Evolutionary conservation across 2,113 vertebrate genomes (phyloP), one percentile per base, ranked within the genome.

Genomic region (Zosterops borbonicus): DNA sequence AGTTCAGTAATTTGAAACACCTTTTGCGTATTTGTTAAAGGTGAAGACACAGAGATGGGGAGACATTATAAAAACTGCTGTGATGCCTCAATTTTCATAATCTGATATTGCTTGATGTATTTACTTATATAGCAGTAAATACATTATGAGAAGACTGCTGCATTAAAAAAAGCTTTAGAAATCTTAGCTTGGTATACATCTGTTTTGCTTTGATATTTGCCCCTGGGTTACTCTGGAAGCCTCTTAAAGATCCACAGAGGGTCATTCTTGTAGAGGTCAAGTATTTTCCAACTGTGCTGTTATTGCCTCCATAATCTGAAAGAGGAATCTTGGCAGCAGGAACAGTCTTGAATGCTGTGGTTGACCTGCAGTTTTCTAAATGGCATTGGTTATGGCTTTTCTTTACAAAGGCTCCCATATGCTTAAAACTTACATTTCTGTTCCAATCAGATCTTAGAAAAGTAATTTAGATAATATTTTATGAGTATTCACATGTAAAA

Each of bases 351-450:
- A 49, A 24, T 56, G 18, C 44, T 79, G 16, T 49, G 37, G 19
- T 12, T 65, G n/a, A 73, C 65, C 9, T 86, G 47, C 4, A 12
- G 12, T 76, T 90, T 84, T 86, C 33, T 41, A 12, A 29, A 8
- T 68, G 14, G 15, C 37, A 2, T 41, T 85, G 19, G 4, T 76
- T 56, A 19, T 18, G 10, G 6, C 9, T 76, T 90, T 85, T 75
- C 44, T 47, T 76, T 35, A 25, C 9, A 29, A 13, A 14, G 44
- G 13, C 11, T 4, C 1, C 10, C 3, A 12, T 1, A 2, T 56
- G 20, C 50, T 87, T 64, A 74, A 52, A 70, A 49, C 19, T 33
- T 58, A 18, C 1, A 13, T 39, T 88, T 82, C 6, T 78, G 5
- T 78, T 64, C 37, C 20, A 46, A 3, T 31, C 9, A 53, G 42